Evolutionary conservation across 2,888 invertebrate species (phyloP).

Genomic region (Strigamia crassipes): DNA sequence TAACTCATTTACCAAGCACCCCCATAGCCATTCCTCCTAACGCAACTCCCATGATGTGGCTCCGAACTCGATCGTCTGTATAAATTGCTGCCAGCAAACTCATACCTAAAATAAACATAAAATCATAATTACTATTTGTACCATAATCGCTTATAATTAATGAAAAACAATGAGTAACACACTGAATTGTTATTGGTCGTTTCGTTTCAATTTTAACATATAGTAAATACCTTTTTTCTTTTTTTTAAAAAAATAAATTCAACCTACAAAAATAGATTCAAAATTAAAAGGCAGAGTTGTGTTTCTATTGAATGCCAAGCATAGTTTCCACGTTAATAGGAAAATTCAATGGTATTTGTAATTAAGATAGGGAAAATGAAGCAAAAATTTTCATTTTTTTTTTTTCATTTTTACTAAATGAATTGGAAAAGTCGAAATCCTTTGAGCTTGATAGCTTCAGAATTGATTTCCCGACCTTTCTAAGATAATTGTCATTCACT

Average conservation of each 20-base stretch:
- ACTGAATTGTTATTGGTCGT: neutral
- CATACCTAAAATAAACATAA: slow-evolving; percentile 66
- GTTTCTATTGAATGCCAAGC: slow-evolving; percentile 1
- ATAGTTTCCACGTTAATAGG: neutral
- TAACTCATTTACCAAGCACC: slow-evolving; percentile 64
- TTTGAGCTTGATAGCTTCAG: neutral
- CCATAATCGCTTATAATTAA: no score
- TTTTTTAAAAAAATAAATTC: neutral
- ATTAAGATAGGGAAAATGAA: neutral
- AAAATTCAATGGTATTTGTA: slow-evolving; percentile 13
- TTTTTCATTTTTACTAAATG: neutral
- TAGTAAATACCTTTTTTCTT: neutral
- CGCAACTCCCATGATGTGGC: slow-evolving; percentile 77
- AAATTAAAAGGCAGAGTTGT: neutral
- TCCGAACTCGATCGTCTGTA: slow-evolving; percentile 64
- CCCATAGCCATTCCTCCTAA: slow-evolving; percentile 81
- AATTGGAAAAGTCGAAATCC: neutral
- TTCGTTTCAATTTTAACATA: neutral
- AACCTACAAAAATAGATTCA: neutral
- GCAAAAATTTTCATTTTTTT: neutral
- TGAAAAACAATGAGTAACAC: neutral
- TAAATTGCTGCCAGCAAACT: slow-evolving; percentile 72
- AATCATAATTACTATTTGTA: neutral
- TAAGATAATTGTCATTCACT: slow-evolving; percentile 21
- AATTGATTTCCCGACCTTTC: slow-evolving; percentile 6